A percentile compares a stretch with the other conserved stretches of the same genome.
phyloP scores from a whole-genome alignment of 2,888 invertebrate species.

The Gisinianus flammeolus region DNA sequence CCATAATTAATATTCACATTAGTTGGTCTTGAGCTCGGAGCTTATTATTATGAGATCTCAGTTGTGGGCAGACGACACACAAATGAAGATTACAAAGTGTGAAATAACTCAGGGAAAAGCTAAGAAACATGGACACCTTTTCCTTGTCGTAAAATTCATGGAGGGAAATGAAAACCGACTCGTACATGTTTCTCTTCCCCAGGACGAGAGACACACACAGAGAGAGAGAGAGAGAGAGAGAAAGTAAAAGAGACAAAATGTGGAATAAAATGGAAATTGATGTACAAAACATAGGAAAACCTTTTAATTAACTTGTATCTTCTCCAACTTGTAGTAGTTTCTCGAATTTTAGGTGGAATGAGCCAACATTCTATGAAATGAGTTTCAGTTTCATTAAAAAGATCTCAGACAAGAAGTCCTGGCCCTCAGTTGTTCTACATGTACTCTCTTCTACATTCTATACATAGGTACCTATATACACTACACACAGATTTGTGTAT shows the following conservation, averaged over 20 bases:
- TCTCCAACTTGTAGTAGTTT: neutral
- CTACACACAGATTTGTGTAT: neutral
- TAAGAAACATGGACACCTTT: neutral
- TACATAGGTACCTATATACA: neutral
- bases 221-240: neutral
- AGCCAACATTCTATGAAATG: neutral
- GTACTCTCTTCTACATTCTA: no score
- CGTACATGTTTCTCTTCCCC: no score
- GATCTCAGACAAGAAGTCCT: neutral
- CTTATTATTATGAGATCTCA: neutral
- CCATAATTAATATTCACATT: neutral
- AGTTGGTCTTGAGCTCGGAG: neutral
- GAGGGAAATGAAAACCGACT: no score
- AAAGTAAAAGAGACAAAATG: neutral
- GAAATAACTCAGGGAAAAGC: neutral
- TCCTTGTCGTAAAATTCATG: neutral
- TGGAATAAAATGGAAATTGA: neutral
- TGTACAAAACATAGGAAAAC: neutral
- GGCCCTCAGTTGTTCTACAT: neutral
- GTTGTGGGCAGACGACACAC: neutral
- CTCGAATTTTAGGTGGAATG: neutral
- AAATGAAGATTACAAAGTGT: neutral
- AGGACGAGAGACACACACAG: no score
- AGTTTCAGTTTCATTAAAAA: slow-evolving; percentile 7
- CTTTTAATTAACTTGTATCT: slow-evolving; percentile 26